Conservation (phyloP, 2,888 invertebrate genomes). For the Diachrysia chrysitis region DNA sequence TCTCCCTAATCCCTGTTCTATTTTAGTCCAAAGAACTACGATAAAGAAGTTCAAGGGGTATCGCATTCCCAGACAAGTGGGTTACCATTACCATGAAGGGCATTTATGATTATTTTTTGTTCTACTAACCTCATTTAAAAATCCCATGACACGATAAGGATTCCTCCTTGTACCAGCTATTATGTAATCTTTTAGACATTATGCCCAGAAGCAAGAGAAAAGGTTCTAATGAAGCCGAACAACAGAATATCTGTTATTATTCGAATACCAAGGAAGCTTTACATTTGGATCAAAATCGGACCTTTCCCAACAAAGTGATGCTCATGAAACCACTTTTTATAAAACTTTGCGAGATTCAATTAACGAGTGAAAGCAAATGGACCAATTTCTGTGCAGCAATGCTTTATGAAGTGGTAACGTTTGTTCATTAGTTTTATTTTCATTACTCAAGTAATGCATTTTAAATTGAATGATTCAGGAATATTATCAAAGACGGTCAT, state of each 20-base stretch:
- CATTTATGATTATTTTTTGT: constrained; percentile 79
- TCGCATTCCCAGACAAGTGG: constrained; percentile 77
- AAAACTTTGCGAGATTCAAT: constrained; percentile 43
- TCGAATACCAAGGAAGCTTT: constrained; percentile 2
- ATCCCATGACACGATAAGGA: constrained; percentile 53
- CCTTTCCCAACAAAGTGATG: constrained; percentile 54
- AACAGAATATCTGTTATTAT: constrained; percentile 18
- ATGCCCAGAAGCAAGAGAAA: constrained; percentile 51
- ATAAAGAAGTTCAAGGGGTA: constrained; percentile 83
- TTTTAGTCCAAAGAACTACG: constrained; percentile 64
- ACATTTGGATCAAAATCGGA: constrained; percentile 42
- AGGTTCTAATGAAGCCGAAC: constrained; percentile 43
- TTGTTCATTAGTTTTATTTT: constrained; percentile 35
- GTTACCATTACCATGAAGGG: constrained; percentile 78
- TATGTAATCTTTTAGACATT: constrained; percentile 59
- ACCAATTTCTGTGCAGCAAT: constrained; percentile 25
- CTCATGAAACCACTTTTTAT: constrained; percentile 36
- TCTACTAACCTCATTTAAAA: constrained; percentile 79
- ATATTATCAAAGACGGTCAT: constrained; percentile 21
- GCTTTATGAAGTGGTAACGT: constrained; percentile 30
- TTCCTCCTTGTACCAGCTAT: constrained; percentile 45
- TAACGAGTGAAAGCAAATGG: constrained; percentile 48
- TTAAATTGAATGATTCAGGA: constrained; percentile 49
- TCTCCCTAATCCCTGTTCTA: constrained; percentile 60
- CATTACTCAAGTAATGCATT: constrained; percentile 37